Evolutionary conservation across 2,888 invertebrate genomes (phyloP).

Genomic region (Drosophila mettleri): DNA sequence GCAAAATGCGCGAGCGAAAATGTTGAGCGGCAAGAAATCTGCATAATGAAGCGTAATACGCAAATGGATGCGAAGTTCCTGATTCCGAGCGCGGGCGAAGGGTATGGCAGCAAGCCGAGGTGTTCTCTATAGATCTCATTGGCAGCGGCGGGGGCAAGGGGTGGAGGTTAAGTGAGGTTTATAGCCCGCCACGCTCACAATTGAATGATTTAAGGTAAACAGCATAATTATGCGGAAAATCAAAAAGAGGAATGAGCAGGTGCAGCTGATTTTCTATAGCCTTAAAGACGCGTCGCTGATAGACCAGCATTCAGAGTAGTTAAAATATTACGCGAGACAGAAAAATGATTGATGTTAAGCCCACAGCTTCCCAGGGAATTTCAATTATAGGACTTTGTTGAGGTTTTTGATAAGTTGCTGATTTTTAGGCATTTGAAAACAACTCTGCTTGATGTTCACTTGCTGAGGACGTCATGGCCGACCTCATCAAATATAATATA

Average conservation of each 20-base stretch:
- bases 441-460: too few species aligned
- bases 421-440: too few species aligned
- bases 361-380: background rate
- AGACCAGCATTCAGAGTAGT: background rate
- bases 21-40: constrained; percentile 70
- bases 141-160: background rate
- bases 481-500: too few species aligned
- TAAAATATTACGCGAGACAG: background rate
- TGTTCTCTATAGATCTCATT: background rate
- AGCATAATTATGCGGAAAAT: constrained; percentile 48
- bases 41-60: constrained; percentile 82
- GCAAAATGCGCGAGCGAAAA: constrained; percentile 39
- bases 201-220: constrained; percentile 57
- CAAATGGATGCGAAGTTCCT: constrained; percentile 72
- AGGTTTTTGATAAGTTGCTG: too few species aligned
- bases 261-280: constrained; percentile 9
- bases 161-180: constrained; percentile 44
- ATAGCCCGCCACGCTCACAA: constrained; percentile 38
- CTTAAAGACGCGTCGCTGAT: constrained; percentile 9
- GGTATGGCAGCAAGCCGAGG: constrained; percentile 3
- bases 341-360: background rate
- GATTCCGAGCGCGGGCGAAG: constrained; percentile 45
- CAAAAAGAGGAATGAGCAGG: constrained; percentile 2
- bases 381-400: background rate
- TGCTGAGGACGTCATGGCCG: too few species aligned